These are phyloP conservation scores for Apodemus agrarius DNA, from an alignment of 2,797 vertebrate genomes.

Conservation along the genomic window DNA sequence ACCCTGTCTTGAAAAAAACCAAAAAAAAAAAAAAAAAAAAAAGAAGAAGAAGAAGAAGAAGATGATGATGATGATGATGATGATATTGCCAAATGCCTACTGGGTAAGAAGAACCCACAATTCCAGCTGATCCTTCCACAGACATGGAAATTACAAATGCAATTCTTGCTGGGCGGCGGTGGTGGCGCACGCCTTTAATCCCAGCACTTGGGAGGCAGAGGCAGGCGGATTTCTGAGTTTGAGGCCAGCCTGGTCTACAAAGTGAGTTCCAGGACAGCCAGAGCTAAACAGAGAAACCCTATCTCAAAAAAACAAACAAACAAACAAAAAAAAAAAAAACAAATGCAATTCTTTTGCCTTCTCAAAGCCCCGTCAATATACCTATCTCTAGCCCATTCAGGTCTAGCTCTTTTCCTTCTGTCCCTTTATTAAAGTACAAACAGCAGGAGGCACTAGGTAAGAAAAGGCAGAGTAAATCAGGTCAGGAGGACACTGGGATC, in stretches of 20 bases:
- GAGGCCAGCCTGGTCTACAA: no score
- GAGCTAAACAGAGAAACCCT: no score
- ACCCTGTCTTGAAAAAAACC: no score
- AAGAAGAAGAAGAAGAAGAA: no score
- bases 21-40: no score
- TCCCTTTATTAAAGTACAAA: slow-evolving; percentile 48
- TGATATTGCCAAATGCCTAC: slow-evolving; percentile 44
- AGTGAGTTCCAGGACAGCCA: no score
- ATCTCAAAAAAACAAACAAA: no score
- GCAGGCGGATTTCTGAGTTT: no score
- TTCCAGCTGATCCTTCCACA: slow-evolving; percentile 1
- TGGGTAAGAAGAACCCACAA: slow-evolving; percentile 36
- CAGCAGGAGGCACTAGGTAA: neutral
- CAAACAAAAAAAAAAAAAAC: no score
- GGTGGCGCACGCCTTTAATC: no score
- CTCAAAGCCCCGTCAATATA: neutral
- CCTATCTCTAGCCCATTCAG: neutral
- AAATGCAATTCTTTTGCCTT: neutral
- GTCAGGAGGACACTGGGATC: slow-evolving; percentile 60
- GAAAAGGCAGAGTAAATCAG: slow-evolving; percentile 30
- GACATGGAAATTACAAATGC: slow-evolving; percentile 28
- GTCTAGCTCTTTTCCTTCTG: slow-evolving; percentile 9
- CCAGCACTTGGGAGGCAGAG: no score
- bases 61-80: neutral
- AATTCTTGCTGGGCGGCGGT: no score